Evolutionary conservation across 2,888 invertebrate genomes (phyloP), one percentile per base, ranked within the genome.

Genomic region (Xestia xanthographa): DNA sequence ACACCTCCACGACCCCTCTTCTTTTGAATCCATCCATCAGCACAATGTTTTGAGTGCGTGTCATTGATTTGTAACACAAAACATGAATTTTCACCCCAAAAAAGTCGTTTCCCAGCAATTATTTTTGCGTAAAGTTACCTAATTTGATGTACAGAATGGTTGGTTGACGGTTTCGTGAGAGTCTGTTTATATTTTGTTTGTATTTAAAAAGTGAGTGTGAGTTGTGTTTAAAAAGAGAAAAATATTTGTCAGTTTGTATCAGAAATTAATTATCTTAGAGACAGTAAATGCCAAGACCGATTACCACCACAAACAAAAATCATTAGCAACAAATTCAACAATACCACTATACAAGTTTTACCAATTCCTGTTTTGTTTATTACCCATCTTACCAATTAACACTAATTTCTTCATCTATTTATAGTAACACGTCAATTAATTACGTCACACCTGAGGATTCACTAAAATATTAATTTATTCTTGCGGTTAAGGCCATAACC

Each of bases 391-490:
- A 34, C n/a, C 9, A 4, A 73, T 58, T 22, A 62, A 34, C 60
- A 66, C n/a, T 80, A 29, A 66, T 74, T 53, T 60, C 5, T 26
- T 17, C 9, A 45, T 3, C 14, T 41, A 66, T 41, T 38, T 26
- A 22, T 9, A 62, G 1, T 78, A 41, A 26, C 41, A 66, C 48
- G 14, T 48, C 34, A 48, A 62, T 62, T 53, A 62, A 20, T 22
- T n/a, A 75, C 41, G 48, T 43, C 66, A 82, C 8, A 34, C 20
- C 6, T 34, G n/a, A 34, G 26, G 20, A 56, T 56, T 48, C 66
- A 56, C 62, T 41, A 14, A 9, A 53, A 53, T 66, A 53, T 62
- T 22, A 38, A 45, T 75, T n/a, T 2, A 45, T 48, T 43, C 0
- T 45, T 56, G n/a, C 0, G 48, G 26, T 56, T 48, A 20, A 65